Base-by-base conservation (phyloP, 1,140 invertebrate species). In the Nautilus pompilius region DNA sequence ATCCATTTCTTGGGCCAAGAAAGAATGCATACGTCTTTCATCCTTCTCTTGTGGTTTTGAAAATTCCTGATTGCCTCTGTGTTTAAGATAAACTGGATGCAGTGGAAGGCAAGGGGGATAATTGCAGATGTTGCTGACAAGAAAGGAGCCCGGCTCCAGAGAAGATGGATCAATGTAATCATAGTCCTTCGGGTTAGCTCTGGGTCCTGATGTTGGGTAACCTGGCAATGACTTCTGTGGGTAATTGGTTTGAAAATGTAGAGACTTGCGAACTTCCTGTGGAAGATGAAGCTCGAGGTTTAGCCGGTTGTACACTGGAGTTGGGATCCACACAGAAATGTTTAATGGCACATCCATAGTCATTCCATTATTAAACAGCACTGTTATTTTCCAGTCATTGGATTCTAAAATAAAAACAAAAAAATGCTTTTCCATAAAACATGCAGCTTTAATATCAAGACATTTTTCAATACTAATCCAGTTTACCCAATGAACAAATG, bases 251-350 rank as follows among this genome's bases (percentile, higher is more conserved):
- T 67, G 30, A 22, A 59, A 62, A 34, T 78, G 67, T 15, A 78
- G 49, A 22, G 63, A 62, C 30, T 72, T 60, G 22, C 77, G 62
- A 8, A 74, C 69, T 36, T 73, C 67, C 36, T 58, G 58, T 20
- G 79, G 75, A 71, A 79, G 77, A 26, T 78, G 71, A 1, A 79
- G 58, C 60, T 80, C 77, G 0, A 77, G 34, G 20, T 69, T 60
- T n/a, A 71, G 63, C 17, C 70, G 60, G 36, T 77, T 68, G 46
- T 76, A 74, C 10, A 78, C 59, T 4, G 63, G 49, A 41, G 67
- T 59, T 13, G 76, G 77, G 34, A 77, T 74, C 79, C 79, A 80
- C 22, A 77, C 65, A 13, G 75, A 77, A 24, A 36, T 63, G 32
- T 76, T 64, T 24, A 46, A 17, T 2, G 63, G 48, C 24, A 80